These are phyloP conservation scores for Potorous gilbertii DNA, from an alignment of 2,797 vertebrate genomes.

Conservation along the genomic window DNA sequence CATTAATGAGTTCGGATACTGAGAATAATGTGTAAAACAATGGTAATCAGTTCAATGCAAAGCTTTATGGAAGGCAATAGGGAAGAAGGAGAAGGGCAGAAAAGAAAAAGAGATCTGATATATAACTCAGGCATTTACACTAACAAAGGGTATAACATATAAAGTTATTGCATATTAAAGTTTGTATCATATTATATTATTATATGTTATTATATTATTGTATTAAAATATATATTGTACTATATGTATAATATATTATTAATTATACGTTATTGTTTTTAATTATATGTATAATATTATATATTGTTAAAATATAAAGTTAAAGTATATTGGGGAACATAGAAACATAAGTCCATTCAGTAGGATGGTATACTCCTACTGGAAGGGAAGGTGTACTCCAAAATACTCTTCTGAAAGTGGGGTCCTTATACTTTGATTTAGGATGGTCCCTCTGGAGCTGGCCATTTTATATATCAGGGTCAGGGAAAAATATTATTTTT, in stretches of 20 bases:
- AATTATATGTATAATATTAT: no score
- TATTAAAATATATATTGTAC: no score
- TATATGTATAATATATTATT: no score
- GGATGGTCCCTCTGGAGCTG: background rate
- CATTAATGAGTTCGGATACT: background rate
- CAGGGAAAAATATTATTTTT: background rate
- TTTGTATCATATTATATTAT: no score
- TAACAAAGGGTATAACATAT: background rate
- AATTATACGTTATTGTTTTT: no score
- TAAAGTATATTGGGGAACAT: no score
- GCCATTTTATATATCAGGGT: background rate
- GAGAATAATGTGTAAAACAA: background rate
- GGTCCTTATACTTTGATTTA: background rate
- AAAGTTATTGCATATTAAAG: background rate
- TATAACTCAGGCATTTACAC: background rate
- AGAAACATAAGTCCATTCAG: background rate
- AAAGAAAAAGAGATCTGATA: background rate
- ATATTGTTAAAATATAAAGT: no score
- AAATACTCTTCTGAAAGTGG: background rate
- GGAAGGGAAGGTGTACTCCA: background rate
- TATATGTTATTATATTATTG: no score
- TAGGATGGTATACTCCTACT: background rate
- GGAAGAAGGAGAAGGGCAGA: background rate
- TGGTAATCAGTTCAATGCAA: background rate
- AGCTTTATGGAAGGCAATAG: background rate